Evolutionary conservation across 1,140 invertebrate genomes (phyloP), one percentile per base, ranked within the genome.

Genomic region (Drosophila arizonae): DNA sequence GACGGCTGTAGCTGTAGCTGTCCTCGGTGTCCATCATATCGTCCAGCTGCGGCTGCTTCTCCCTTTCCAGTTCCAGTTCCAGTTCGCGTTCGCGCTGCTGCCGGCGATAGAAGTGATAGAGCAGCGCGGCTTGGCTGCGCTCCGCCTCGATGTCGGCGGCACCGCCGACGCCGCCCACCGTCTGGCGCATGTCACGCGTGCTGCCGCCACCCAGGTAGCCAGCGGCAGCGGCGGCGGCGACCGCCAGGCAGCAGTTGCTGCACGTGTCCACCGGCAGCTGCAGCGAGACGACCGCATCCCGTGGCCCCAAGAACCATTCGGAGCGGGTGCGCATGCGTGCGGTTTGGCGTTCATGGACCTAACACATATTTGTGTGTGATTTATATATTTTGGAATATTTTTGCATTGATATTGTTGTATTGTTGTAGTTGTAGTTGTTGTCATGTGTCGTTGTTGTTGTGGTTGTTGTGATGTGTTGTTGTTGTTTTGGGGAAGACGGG

Each of bases 331-430:
- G 94, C 97, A 98, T 98, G 77, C 97, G 94, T 91, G 96, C 96
- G 62, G 96, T 96, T 94, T 98, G 97, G 91, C 97, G 94, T 93
- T 98, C 97, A 93, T 98, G 97, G 68, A 98, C 97, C 96, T 97
- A 84, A 79, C 79, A 62, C 51, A 69, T 41, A 57, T 33, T 33
- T 33, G 33, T 54, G 43, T 58, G 26, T 71, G 36, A 24, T 63
- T 45, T 66, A 39, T 36, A 36, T 30, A 33, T 10, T 39, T 45
- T 24, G 56, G 43, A 15, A 3, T 8, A 48, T 51, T 74, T 71
- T 76, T 57, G 52, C 36, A 64, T 41, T 50, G 58, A 28, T 63
- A 68, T 68, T 13, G 21, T 63, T 65, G 15, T 45, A 50, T 63
- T 41, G 48, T 78, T 66, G 56, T 79, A 64, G 55, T 60, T 66